phyloP scores from a whole-genome alignment of 1,140 invertebrate genomes.

The Anastrepha ludens region DNA sequence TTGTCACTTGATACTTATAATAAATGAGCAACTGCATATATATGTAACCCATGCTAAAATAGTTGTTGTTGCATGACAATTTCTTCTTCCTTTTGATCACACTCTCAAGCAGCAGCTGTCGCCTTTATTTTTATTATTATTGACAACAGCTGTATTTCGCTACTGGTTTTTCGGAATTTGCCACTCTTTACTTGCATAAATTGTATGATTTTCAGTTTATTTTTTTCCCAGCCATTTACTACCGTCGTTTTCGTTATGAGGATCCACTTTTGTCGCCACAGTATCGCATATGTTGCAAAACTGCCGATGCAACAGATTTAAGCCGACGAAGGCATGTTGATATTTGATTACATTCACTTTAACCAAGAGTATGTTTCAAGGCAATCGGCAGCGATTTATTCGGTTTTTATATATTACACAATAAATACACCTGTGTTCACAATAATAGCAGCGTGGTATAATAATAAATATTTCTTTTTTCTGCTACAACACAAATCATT shows the following conservation, averaged over 20 bases:
- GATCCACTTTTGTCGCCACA: background rate
- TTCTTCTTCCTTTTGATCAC: background rate
- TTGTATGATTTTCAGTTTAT: background rate
- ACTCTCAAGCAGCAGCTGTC: constrained; percentile 1
- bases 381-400: background rate
- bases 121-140: background rate
- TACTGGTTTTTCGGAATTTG: background rate
- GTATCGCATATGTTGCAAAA: background rate
- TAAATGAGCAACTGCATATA: background rate
- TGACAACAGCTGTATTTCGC: constrained; percentile 3
- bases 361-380: background rate
- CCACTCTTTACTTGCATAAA: background rate
- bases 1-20: too few species aligned
- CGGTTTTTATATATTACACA: too few species aligned
- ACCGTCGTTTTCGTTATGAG: background rate
- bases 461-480: too few species aligned
- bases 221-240: background rate
- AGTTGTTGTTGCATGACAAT: background rate
- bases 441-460: too few species aligned
- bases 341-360: constrained; percentile 5
- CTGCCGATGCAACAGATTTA: background rate
- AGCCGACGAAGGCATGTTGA: background rate
- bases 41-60: background rate
- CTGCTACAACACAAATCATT: too few species aligned
- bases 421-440: too few species aligned